phyloP scores from a whole-genome alignment of 2,888 invertebrate genomes.

The Physocephala rufipes region DNA sequence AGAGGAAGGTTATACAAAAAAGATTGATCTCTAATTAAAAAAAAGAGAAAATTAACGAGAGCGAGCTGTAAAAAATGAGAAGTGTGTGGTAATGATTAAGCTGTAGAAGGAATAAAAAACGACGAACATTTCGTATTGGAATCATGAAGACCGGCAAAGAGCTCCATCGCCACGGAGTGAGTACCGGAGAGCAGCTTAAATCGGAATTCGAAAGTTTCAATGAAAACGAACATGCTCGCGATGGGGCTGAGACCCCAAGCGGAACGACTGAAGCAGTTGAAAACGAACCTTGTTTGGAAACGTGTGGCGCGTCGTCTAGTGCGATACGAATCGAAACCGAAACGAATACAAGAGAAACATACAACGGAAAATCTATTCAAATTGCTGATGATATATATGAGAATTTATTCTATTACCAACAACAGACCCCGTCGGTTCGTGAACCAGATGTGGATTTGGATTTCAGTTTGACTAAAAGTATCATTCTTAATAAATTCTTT shows the following conservation, averaged over 20 bases:
- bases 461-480: slow-evolving; percentile 42
- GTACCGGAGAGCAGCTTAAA: slow-evolving; percentile 43
- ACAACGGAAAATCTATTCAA: background rate
- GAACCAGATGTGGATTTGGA: slow-evolving; percentile 33
- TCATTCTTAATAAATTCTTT: slow-evolving; percentile 58
- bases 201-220: slow-evolving; percentile 37
- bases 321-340: slow-evolving; percentile 13
- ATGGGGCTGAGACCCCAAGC: slow-evolving; percentile 36
- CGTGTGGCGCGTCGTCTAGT: slow-evolving; percentile 32
- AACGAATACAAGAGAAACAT: slow-evolving; percentile 35
- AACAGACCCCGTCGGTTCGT: slow-evolving; percentile 35
- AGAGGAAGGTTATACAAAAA: background rate
- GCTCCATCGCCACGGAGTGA: slow-evolving; percentile 37
- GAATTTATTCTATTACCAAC: slow-evolving; percentile 6
- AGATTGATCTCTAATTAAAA: background rate
- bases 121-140: slow-evolving; percentile 25
- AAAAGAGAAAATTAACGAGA: background rate
- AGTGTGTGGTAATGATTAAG: background rate
- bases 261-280: slow-evolving; percentile 41
- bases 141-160: slow-evolving; percentile 32
- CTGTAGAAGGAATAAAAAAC: background rate
- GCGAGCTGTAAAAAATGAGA: background rate
- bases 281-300: slow-evolving; percentile 41
- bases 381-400: slow-evolving; percentile 22
- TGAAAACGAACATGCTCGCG: slow-evolving; percentile 41